Base-by-base conservation (phyloP, 2,888 invertebrate genomes). In the Eugnorisma glareosa region DNA sequence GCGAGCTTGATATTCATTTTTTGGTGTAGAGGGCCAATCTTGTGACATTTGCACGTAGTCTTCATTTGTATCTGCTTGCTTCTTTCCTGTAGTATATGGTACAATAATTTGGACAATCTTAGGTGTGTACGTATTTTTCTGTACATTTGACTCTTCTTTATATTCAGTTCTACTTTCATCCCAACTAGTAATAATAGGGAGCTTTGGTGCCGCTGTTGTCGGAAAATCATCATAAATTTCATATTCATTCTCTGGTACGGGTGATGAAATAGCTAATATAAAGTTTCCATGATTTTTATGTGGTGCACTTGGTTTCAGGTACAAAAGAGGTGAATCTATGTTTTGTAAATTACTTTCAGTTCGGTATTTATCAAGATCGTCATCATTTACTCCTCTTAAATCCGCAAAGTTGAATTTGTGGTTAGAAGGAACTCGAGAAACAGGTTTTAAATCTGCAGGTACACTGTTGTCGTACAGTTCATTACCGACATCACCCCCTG, bases 51-150 rank as follows among this genome's bases (percentile, higher is more conserved):
- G 96, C 28, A 97, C 96, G 74, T 87, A 89, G 40, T 91, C 88
- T 73, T 78, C 77, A 11, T 86, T 85, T 72, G 83, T 87, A 66
- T 88, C 90, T 71, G 45, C 11, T 35, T 91, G 86, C 97, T 97
- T 64, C 66, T 93, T 91, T 35, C 88, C 91, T 59, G 97, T 97
- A 4, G 98, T 98, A 88, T 98, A 98, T 0, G 98, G 98, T 79
- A 98, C 98, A 74, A 98, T 98, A 73, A 98, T 98, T 94, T 98
- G 98, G 13, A 98, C 97, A 92, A 98, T 97, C 92, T 98, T 97
- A 11, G 97, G 97, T 88, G 97, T 97, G 88, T 97, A 97, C n/a
- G 88, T 87, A 83, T 93, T 92, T 78, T 87, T 89, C 81, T 91
- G 90, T 73, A 89, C 85, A 40, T 89, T 87, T 72, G 91, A 86